Base-by-base conservation (phyloP, 2,888 invertebrate genomes). In the Graphium colonna region DNA sequence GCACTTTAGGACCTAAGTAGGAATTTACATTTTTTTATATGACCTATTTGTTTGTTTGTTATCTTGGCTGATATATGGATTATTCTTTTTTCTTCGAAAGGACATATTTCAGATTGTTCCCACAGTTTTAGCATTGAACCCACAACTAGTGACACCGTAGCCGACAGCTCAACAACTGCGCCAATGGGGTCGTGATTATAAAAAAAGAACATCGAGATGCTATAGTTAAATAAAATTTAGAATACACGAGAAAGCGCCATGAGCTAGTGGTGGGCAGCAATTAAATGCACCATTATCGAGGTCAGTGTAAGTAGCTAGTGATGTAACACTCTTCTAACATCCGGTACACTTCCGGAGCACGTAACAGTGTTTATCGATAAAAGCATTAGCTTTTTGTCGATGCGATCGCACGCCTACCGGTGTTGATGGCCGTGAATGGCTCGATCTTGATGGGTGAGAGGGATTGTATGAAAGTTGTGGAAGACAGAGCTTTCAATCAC, bases 341-440 rank as follows among this genome's bases (percentile, higher is more conserved):
- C 76, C 81, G 78, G 78, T 65, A 60, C 56, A 60, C 67, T 77
- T 76, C 75, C 79, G 76, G 33, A 31, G 56, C 50, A 56, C 59
- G 60, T 64, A 73, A 60, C 52, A 39, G 39, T 39, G 36, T 54
- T 52, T 52, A 41, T 52, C 66, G 67, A 66, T 69, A 69, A 62
- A 55, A 50, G 21, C 21, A 51, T 15, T 39, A 45, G 21, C 36
- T 13, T 31, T 38, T 49, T 44, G 45, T 58, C 50, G 50, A 46
- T 55, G 48, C 43, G 39, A 48, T 43, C 43, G 26, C 48, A 26
- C 12, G 39, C 2, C 21, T 15, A n/a, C 33, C 16, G 21, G 40
- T 31, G 31, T 36, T 18, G n/a, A 13, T 26, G 28, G 36, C 17
- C 3, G 36, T n/a, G 36, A 4, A 3, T n/a, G n/a, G 36, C 13